These are phyloP conservation scores for Pteria penguin DNA, from an alignment of 2,888 invertebrate genomes.

Conservation along the genomic window DNA sequence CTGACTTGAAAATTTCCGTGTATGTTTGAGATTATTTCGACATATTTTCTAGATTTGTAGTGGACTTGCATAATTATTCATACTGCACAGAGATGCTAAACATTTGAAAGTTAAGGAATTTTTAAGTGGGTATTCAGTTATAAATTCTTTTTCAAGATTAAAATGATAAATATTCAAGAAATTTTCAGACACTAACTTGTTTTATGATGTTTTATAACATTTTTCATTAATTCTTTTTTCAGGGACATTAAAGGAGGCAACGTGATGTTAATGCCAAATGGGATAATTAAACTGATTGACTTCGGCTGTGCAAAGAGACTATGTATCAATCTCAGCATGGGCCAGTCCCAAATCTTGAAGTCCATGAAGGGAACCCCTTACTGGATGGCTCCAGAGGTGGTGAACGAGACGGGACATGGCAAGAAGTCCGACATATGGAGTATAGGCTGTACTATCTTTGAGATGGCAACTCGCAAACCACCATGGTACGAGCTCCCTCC, in stretches of 20 bases:
- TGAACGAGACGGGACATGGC: slow-evolving; percentile 79
- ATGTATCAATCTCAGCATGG: slow-evolving; percentile 76
- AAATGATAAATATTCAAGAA: too few species aligned
- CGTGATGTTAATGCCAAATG: slow-evolving; percentile 80
- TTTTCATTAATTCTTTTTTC: too few species aligned
- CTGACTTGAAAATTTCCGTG: too few species aligned
- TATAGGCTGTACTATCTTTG: slow-evolving; percentile 79
- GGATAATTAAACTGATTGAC: slow-evolving; percentile 80
- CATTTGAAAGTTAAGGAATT: too few species aligned
- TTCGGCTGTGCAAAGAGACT: slow-evolving; percentile 81
- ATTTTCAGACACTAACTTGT: too few species aligned
- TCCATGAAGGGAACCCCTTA: slow-evolving; percentile 80
- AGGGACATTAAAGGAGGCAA: slow-evolving; percentile 81
- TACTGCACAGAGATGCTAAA: too few species aligned
- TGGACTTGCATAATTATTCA: too few species aligned
- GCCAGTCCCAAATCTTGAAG: slow-evolving; percentile 76
- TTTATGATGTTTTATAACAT: too few species aligned
- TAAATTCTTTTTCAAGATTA: too few species aligned
- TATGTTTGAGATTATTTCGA: too few species aligned
- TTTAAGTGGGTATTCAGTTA: too few species aligned
- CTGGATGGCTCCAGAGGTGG: slow-evolving; percentile 81
- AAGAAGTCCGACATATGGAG: slow-evolving; percentile 81
- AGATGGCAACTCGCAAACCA: slow-evolving; percentile 80
- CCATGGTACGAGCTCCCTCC: slow-evolving; percentile 74
- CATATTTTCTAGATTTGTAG: too few species aligned